A percentile compares a stretch with the other conserved stretches of the same genome.
phyloP scores from a whole-genome alignment of 2,113 vertebrate genomes.

The Burhinus bistriatus region DNA sequence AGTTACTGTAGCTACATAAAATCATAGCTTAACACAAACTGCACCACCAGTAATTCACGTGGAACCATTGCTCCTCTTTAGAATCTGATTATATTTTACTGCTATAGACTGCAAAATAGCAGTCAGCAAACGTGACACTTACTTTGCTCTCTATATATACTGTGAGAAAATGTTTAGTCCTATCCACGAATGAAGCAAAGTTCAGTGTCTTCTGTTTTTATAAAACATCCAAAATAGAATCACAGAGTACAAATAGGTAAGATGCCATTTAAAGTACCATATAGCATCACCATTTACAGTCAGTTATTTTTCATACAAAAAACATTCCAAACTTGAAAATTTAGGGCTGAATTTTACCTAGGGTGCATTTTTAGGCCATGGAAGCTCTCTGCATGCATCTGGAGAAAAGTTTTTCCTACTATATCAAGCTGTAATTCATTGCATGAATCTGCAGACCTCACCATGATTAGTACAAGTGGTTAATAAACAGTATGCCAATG shows the following conservation, averaged over 20 bases:
- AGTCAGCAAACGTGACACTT: not conserved
- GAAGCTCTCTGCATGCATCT: not conserved
- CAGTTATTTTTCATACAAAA: not conserved
- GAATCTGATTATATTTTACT: not conserved
- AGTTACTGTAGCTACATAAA: conserved; percentile 24
- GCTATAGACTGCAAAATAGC: not conserved
- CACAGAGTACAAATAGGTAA: not conserved
- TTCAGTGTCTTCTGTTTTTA: not conserved
- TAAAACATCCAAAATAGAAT: not conserved
- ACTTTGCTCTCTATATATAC: not conserved
- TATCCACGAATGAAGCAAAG: not conserved
- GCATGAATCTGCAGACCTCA: conserved; percentile 11
- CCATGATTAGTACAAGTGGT: not conserved
- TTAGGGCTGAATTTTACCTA: not conserved
- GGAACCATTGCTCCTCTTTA: not conserved
- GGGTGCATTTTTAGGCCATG: not conserved
- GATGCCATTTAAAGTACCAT: not conserved
- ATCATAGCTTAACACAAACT: not conserved
- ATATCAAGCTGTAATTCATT: not conserved
- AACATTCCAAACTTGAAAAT: not conserved
- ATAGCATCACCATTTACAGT: not conserved
- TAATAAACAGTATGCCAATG: conserved; percentile 14
- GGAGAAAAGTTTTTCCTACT: not conserved
- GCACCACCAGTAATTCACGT: not conserved
- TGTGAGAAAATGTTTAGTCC: not conserved